Percentiles rank a stretch among this genome's conserved stretches.
phyloP scores from a whole-genome alignment of 2,113 vertebrate species.

The Seriola quinqueradiata region DNA sequence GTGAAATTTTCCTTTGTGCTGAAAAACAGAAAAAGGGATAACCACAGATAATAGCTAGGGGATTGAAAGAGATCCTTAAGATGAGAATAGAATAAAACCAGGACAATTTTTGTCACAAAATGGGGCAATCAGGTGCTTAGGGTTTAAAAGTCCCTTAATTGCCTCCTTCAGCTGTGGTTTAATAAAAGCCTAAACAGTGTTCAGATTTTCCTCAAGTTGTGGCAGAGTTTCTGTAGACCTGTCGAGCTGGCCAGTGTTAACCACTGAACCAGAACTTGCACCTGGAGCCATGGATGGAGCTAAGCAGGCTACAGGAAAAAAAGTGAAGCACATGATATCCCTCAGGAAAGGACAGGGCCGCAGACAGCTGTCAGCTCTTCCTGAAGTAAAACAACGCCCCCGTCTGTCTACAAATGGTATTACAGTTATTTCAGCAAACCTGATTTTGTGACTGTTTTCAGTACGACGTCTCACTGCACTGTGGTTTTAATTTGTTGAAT shows the following conservation, averaged over 20 bases:
- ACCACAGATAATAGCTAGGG: neutral
- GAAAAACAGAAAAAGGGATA: neutral
- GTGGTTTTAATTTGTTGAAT: neutral
- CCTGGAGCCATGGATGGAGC: neutral
- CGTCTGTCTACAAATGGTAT: conserved; percentile 29
- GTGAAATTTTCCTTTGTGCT: neutral
- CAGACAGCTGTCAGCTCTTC: neutral
- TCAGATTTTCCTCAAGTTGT: no score
- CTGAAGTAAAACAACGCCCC: conserved; percentile 4
- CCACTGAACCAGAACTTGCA: neutral
- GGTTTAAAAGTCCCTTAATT: no score
- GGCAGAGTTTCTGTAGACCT: no score
- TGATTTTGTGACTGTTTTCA: neutral
- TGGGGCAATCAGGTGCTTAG: no score
- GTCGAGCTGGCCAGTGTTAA: neutral
- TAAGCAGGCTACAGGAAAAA: neutral
- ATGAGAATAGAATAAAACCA: no score
- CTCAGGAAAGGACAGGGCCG: neutral
- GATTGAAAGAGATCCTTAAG: neutral
- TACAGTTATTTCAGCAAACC: conserved; percentile 5
- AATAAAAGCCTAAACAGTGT: no score
- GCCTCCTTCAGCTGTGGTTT: no score
- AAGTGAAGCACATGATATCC: neutral
- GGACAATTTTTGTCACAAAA: no score
- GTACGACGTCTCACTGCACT: neutral